These are phyloP conservation scores for Papilio polyxenes DNA, from an alignment of 1,140 invertebrate genomes.

Conservation along the genomic window DNA sequence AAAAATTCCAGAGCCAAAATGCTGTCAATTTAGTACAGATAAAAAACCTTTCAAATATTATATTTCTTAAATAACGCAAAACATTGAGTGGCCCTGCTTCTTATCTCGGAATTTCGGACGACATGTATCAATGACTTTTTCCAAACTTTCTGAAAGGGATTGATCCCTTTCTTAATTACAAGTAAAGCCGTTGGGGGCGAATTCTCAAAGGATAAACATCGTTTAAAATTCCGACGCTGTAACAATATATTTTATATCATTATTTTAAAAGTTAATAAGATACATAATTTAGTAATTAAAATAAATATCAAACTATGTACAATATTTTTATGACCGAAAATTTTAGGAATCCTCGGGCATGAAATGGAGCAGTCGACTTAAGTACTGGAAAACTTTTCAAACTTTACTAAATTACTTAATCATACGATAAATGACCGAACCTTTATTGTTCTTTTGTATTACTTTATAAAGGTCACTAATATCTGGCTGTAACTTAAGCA, in stretches of 20 bases:
- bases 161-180: constrained; percentile 21
- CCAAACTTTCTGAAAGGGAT: not conserved
- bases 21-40: not conserved
- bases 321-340: not conserved
- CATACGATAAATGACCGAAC: constrained; percentile 15
- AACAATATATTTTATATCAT: not conserved
- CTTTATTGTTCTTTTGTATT: constrained; percentile 25
- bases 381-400: not conserved
- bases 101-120: not conserved
- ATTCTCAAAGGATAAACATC: not conserved
- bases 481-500: not conserved
- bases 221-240: not conserved
- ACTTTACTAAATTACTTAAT: constrained; percentile 12
- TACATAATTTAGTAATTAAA: too few relatives aligned
- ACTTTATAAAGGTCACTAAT: constrained; percentile 17
- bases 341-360: not conserved
- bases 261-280: too few relatives aligned
- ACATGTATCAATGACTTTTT: constrained; percentile 8
- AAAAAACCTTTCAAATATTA: constrained; percentile 1
- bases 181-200: not conserved
- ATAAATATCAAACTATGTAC: not conserved
- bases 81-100: not conserved
- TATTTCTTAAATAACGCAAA: not conserved
- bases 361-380: not conserved
- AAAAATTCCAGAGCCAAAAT: not conserved